Evolutionary conservation across 2,797 vertebrate species (phyloP), one percentile per base, ranked within the genome.

Genomic region (Platalea minor): DNA sequence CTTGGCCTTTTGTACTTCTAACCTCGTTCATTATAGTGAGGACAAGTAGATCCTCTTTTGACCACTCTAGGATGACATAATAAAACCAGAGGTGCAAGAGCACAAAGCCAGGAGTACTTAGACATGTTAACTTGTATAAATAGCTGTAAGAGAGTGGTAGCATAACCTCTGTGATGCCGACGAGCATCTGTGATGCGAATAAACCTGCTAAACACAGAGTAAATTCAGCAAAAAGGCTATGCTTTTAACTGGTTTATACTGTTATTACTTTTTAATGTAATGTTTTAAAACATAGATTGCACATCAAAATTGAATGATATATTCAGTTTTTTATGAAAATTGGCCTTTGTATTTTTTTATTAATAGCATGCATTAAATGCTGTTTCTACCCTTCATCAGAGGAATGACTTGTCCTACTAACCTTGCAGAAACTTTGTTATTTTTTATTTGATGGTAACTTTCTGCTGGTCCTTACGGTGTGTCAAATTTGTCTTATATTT

Each of bases 211-310:
- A 92, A 79, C 57, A 35, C 46, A 89, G 54, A 88, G 67, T 54
- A 91, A 95, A 86, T 80, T 76, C 59, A 57, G 43, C 68, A 79
- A 53, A 75, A 79, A 75, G 21, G 23, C 45, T 65, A 43, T 75
- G 54, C 53, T 89, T 87, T 89, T 86, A 75, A 91, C 70, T 45
- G 63, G 70, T 83, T 93, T 88, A 73, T 43, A 67, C 67, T 73
- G 39, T 33, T n/a, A 67, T 6, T 89, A 41, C 79, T 97, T 96
- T 95, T 64, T 39, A 89, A 94, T 57, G 89, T 60, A 51, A 53
- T 80, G 24, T 82, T 96, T 96, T 86, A 85, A 96, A 95, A 72
- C 87, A 37, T 31, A 96, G 80, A 77, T 81, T 92, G 85, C 72
- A 69, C n/a, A 80, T 60, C 33, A 70, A 81, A 95, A 91, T 23